These are phyloP conservation scores for Andrena trimmerana DNA, from an alignment of 2,888 invertebrate genomes.

Conservation along the genomic window DNA sequence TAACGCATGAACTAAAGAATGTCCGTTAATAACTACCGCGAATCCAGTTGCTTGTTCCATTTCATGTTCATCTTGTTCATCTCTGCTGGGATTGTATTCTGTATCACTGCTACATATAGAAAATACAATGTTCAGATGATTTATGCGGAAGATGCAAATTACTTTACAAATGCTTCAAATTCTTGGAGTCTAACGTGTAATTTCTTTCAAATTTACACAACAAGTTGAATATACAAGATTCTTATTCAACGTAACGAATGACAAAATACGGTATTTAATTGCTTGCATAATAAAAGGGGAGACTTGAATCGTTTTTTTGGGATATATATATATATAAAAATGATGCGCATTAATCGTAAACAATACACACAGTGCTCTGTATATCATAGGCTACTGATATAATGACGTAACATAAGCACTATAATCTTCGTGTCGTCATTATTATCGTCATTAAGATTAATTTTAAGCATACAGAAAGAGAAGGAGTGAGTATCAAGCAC, in stretches of 20 bases:
- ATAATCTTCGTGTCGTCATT: conserved; percentile 70
- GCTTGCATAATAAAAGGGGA: conserved; percentile 45
- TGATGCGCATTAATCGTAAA: conserved; percentile 65
- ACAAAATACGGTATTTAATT: conserved; percentile 33
- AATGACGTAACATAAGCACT: conserved; percentile 76
- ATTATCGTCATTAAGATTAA: conserved; percentile 79
- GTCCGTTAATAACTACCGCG: conserved; percentile 98
- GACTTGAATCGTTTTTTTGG: conserved; percentile 20
- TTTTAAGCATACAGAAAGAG: conserved; percentile 85
- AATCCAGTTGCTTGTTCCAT: conserved; percentile 91
- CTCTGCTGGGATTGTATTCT: conserved; percentile 87
- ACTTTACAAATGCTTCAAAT: conserved; percentile 10
- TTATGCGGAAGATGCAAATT: conserved; percentile 9
- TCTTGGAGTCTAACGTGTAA: background rate
- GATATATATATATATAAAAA: conserved; percentile 27
- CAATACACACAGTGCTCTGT: conserved; percentile 68
- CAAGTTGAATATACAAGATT: background rate
- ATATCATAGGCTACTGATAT: conserved; percentile 66
- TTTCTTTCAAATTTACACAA: conserved; percentile 7
- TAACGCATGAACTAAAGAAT: conserved; percentile 97
- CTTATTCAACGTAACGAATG: conserved; percentile 4
- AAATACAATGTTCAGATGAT: conserved; percentile 53
- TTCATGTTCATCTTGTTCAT: conserved; percentile 85
- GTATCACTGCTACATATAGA: conserved; percentile 88
- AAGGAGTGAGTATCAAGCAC: conserved; percentile 85